Conservation (phyloP, 2,888 invertebrate species). For the Phaedon cochleariae region DNA sequence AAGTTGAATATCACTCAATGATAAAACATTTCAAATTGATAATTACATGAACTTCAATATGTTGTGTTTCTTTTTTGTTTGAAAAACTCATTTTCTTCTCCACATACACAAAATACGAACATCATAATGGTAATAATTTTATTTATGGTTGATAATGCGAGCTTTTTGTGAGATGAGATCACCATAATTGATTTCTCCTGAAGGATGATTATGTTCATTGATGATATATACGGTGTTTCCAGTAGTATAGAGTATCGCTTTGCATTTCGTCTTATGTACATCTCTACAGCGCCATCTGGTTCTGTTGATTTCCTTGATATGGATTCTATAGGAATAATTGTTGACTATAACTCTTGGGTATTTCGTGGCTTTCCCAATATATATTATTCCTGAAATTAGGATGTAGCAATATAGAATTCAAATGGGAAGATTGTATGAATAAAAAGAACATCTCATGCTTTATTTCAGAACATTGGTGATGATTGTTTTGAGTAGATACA, state of each 20-base stretch:
- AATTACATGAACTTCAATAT: too few species aligned
- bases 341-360: conserved; percentile 45
- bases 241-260: conserved; percentile 39
- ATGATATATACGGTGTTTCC: conserved; percentile 33
- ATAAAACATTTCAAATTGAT: too few species aligned
- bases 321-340: conserved; percentile 38
- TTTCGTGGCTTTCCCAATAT: conserved; percentile 40
- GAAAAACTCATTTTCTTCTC: too few species aligned
- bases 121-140: too few species aligned
- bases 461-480: too few species aligned
- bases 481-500: too few species aligned
- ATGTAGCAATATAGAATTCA: too few species aligned
- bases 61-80: too few species aligned
- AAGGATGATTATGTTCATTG: conserved; percentile 41
- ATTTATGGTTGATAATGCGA: conserved; percentile 47
- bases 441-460: neutral
- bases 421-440: too few species aligned
- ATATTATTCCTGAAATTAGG: conserved; percentile 32
- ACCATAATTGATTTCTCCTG: conserved; percentile 22
- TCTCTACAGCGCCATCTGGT: conserved; percentile 44
- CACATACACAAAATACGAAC: too few species aligned
- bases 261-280: conserved; percentile 37
- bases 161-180: conserved; percentile 16
- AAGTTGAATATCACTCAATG: too few species aligned
- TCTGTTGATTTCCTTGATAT: conserved; percentile 33